These are phyloP conservation scores for Ormyrus rosae DNA, from an alignment of 2,888 invertebrate species.

Conservation along the genomic window DNA sequence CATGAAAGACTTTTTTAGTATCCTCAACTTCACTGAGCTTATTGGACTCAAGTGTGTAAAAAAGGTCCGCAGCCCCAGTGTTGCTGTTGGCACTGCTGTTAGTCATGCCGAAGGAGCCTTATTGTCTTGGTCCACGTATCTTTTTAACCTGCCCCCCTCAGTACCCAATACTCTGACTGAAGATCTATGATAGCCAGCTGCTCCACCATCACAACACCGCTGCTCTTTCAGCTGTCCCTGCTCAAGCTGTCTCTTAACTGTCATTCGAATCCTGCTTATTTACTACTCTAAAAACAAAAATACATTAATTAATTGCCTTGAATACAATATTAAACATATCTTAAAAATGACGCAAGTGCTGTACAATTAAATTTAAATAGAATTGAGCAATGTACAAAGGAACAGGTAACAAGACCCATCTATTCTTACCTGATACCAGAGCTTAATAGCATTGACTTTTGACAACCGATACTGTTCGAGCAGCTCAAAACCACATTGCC, in stretches of 20 bases:
- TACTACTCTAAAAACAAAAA: constrained; percentile 18
- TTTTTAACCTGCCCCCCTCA: constrained; percentile 14
- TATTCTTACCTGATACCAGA: neutral
- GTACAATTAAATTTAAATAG: neutral
- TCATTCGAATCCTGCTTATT: constrained; percentile 52
- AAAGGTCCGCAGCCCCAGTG: constrained; percentile 78
- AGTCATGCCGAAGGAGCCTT: constrained; percentile 65
- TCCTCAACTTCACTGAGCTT: constrained; percentile 82
- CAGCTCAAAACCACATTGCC: constrained; percentile 2
- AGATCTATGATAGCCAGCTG: constrained; percentile 25
- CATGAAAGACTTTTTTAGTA: constrained; percentile 82
- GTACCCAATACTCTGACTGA: constrained; percentile 11
- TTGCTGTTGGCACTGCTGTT: constrained; percentile 60
- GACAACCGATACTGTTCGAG: constrained; percentile 17
- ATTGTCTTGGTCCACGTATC: constrained; percentile 19
- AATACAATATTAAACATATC: neutral
- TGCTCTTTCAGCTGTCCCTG: constrained; percentile 44
- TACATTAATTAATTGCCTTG: neutral
- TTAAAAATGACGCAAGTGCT: neutral
- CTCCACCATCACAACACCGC: constrained; percentile 51
- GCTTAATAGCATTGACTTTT: neutral
- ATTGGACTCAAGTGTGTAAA: constrained; percentile 83
- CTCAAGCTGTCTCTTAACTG: constrained; percentile 40
- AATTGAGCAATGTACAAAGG: neutral
- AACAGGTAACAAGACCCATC: neutral